Base-by-base conservation (phyloP, 2,113 vertebrate species). In the Penelope pileata region DNA sequence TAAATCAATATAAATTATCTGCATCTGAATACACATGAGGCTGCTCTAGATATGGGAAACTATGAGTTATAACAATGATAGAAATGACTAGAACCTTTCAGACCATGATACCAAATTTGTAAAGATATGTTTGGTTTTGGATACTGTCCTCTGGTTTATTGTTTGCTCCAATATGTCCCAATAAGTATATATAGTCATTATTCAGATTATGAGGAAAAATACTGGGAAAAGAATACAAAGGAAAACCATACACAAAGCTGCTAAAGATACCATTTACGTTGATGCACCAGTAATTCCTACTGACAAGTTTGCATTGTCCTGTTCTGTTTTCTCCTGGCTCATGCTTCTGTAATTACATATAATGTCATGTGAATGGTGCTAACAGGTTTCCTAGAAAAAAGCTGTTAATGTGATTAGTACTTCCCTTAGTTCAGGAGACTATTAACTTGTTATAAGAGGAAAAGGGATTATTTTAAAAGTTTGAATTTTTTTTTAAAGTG, bases 341-440 rank as follows among this genome's bases (percentile, higher is more conserved):
- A 12, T 26, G 26, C 14, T 77, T 66, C 50, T 78, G 23, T 38
- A 51, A 8, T 24, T 77, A 13, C 30, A 30, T 53, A 26, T 34
- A 69, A 69, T 43, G 4, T 34, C 50, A 7, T 1, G 5, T 56
- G 16, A 13, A 50, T 5, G 15, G 24, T 29, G 26, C n/a, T 54
- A 29, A 60, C 80, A 78, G 34, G 30, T 68, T 64, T 72, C 73
- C 47, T 51, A 47, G 26, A 32, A 43, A 81, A 91, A 51, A 11
- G 0, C 0, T 2, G 12, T 10, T 22, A 1, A 7, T 10, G 7
- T 14, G 7, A 36, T 50, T 45, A 54, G 7, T 45, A 8, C 6
- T 59, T 64, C 50, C 40, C 9, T 84, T 84, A 72, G 27, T 32
- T 86, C 17, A 32, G 26, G 26, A 47, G 9, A 9, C 6, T 38